phyloP scores from a whole-genome alignment of 2,888 invertebrate species.

The Lasioglossum malachurum region DNA sequence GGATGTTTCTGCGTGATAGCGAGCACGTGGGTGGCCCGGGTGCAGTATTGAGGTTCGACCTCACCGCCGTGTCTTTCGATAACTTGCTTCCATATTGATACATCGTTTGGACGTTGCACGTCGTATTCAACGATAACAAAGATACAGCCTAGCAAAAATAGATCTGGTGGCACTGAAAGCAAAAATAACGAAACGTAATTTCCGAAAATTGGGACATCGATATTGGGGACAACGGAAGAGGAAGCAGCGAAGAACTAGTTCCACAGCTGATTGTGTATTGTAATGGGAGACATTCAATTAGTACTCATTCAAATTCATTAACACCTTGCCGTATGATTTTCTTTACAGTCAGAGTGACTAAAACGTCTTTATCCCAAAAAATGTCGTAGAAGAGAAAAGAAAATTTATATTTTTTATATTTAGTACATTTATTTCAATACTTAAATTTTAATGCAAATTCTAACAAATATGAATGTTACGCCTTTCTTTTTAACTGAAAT shows the following conservation, averaged over 20 bases:
- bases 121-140: slow-evolving; percentile 96
- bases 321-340: too few relatives aligned
- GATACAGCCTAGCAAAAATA: slow-evolving; percentile 96
- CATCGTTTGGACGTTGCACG: slow-evolving; percentile 88
- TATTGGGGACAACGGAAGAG: neutral
- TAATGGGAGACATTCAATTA: neutral
- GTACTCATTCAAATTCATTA: neutral
- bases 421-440: too few relatives aligned
- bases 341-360: too few relatives aligned
- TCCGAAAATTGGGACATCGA: neutral
- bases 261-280: neutral
- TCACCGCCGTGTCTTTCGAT: slow-evolving; percentile 95
- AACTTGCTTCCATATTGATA: slow-evolving; percentile 89
- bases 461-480: too few relatives aligned
- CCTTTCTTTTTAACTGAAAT: too few relatives aligned
- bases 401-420: too few relatives aligned
- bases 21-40: slow-evolving; percentile 95
- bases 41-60: slow-evolving; percentile 93
- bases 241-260: neutral
- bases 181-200: slow-evolving; percentile 32
- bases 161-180: slow-evolving; percentile 90
- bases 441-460: too few relatives aligned
- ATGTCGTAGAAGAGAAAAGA: too few relatives aligned
- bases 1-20: slow-evolving; percentile 96
- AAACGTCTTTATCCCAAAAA: too few relatives aligned